Conservation (phyloP, 2,797 vertebrate genomes). For the Lepus oiostolus region DNA sequence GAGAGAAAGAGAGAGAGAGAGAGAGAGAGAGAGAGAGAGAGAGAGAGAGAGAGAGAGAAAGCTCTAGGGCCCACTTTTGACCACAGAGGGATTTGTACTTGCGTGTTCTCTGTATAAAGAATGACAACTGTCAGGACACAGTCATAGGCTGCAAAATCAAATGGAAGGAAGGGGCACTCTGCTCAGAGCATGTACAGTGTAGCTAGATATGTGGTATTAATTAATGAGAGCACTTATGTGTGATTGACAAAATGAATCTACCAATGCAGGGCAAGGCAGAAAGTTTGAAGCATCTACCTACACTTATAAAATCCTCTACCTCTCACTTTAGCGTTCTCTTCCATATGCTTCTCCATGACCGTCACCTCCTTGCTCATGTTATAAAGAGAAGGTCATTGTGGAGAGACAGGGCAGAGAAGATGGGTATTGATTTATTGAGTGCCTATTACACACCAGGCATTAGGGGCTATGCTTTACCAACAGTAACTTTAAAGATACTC, state of each 20-base stretch:
- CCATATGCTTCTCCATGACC: neutral
- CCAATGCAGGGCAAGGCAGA: neutral
- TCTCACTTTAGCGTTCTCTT: neutral
- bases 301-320: neutral
- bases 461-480: constrained; percentile 3
- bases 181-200: neutral
- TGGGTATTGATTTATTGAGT: neutral
- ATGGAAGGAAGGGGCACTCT: accelerated
- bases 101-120: neutral
- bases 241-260: too few species aligned
- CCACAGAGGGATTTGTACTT: neutral
- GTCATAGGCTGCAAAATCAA: neutral
- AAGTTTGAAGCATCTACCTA: neutral
- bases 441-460: neutral
- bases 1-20: neutral
- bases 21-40: neutral
- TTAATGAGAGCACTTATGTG: neutral
- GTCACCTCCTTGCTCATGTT: neutral
- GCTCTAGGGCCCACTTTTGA: neutral
- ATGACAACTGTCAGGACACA: neutral
- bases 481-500: neutral
- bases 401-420: accelerated
- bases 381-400: neutral
- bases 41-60: neutral
- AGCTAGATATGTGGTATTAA: neutral